A percentile compares a stretch with the other conserved stretches of the same genome.
phyloP scores from a whole-genome alignment of 2,888 invertebrate genomes.

The Melitaea athalia region DNA sequence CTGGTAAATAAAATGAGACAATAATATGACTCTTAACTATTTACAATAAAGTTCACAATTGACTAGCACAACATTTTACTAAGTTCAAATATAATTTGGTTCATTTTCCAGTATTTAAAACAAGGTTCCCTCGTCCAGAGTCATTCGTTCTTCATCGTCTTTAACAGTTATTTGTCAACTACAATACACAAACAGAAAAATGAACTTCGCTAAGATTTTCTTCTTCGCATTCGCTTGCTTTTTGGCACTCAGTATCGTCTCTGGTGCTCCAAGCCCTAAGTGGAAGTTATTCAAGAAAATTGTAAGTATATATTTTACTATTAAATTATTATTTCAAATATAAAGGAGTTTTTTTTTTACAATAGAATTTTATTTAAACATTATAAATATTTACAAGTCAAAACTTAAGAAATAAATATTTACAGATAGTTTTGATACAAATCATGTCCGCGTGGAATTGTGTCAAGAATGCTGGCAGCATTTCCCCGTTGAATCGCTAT shows the following conservation, averaged over 20 bases:
- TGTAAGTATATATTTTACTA: conserved; percentile 48
- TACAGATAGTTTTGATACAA: too few species aligned
- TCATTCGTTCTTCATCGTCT: conserved; percentile 12
- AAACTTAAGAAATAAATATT: too few species aligned
- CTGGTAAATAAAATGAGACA: not conserved
- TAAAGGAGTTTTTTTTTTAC: too few species aligned
- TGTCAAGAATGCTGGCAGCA: too few species aligned
- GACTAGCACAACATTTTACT: not conserved
- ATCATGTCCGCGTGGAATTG: too few species aligned
- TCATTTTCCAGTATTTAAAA: conserved; percentile 30
- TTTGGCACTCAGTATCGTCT: conserved; percentile 47
- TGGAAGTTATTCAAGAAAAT: conserved; percentile 60
- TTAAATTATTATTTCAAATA: not conserved
- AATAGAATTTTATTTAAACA: too few species aligned
- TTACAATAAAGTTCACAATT: conserved; percentile 10
- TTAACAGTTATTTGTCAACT: not conserved
- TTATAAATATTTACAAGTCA: too few species aligned
- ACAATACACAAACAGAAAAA: conserved; percentile 39
- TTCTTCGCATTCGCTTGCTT: conserved; percentile 54
- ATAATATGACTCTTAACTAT: not conserved
- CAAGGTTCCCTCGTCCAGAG: conserved; percentile 5
- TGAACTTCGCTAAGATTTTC: conserved; percentile 55
- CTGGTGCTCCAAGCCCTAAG: conserved; percentile 51
- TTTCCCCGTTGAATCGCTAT: too few species aligned
- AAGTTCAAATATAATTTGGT: conserved; percentile 18